phyloP scores from a whole-genome alignment of 2,888 invertebrate genomes.

The Eulithis testata region DNA sequence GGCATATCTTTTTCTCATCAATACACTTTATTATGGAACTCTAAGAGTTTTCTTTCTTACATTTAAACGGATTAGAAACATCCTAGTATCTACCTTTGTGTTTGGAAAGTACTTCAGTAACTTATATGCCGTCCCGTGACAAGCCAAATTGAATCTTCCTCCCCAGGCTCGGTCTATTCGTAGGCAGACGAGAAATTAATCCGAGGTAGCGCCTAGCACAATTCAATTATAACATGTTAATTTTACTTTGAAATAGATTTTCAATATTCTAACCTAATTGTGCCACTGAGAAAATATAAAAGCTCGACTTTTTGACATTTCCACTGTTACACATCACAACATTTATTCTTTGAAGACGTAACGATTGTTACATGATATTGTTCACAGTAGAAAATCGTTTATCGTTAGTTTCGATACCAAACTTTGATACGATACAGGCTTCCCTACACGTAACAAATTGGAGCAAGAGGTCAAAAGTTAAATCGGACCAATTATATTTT shows the following conservation, averaged over 20 bases:
- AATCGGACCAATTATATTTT: too few species aligned
- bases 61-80: conserved; percentile 18
- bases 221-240: conserved; percentile 59
- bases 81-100: conserved; percentile 9
- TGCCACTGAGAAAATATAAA: neutral
- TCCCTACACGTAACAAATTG: too few species aligned
- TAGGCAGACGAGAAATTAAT: conserved; percentile 59
- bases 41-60: neutral
- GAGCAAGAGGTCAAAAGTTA: too few species aligned
- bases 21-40: neutral
- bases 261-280: neutral
- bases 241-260: conserved; percentile 52
- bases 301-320: neutral
- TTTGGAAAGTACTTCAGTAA: conserved; percentile 14
- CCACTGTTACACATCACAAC: neutral
- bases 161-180: conserved; percentile 43
- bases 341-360: neutral
- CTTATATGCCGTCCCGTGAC: conserved; percentile 37
- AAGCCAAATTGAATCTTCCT: conserved; percentile 63
- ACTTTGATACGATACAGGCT: too few species aligned
- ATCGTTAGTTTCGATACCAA: too few species aligned
- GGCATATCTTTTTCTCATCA: too few species aligned
- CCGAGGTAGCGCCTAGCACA: conserved; percentile 56
- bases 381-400: neutral
- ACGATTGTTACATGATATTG: neutral